phyloP scores from a whole-genome alignment of 2,797 vertebrate genomes.

The Channallabes apus region DNA sequence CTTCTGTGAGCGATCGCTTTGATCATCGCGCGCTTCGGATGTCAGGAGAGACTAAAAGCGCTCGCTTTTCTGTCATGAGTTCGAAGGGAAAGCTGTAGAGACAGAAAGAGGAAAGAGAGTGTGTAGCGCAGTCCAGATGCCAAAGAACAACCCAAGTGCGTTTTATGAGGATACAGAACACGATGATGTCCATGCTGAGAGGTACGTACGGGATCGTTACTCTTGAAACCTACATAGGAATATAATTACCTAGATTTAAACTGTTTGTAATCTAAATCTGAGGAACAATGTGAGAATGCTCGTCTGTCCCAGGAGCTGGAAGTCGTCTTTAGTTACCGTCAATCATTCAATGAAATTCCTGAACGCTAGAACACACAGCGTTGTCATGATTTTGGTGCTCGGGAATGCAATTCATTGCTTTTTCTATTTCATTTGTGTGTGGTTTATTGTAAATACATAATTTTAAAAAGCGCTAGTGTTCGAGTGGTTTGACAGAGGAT shows the following conservation, averaged over 20 bases:
- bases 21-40: constrained; percentile 59
- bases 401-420: not conserved
- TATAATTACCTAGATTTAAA: no score
- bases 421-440: not conserved
- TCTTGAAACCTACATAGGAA: not conserved
- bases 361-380: no score
- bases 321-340: not conserved
- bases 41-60: constrained; percentile 57
- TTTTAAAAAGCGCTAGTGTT: not conserved
- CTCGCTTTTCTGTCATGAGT: constrained; percentile 55
- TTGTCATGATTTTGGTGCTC: not conserved
- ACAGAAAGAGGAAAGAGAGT: constrained; percentile 34
- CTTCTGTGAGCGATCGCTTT: constrained; percentile 57
- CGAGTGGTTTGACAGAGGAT: not conserved
- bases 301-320: not conserved
- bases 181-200: constrained; percentile 64
- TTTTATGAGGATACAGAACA: constrained; percentile 52
- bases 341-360: no score
- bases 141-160: constrained; percentile 52
- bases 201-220: constrained; percentile 55
- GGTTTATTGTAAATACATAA: not conserved
- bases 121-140: constrained; percentile 34
- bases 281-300: not conserved
- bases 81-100: constrained; percentile 25
- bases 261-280: not conserved